Conservation (phyloP, 2,113 vertebrate species). For the Struthidea cinerea region DNA sequence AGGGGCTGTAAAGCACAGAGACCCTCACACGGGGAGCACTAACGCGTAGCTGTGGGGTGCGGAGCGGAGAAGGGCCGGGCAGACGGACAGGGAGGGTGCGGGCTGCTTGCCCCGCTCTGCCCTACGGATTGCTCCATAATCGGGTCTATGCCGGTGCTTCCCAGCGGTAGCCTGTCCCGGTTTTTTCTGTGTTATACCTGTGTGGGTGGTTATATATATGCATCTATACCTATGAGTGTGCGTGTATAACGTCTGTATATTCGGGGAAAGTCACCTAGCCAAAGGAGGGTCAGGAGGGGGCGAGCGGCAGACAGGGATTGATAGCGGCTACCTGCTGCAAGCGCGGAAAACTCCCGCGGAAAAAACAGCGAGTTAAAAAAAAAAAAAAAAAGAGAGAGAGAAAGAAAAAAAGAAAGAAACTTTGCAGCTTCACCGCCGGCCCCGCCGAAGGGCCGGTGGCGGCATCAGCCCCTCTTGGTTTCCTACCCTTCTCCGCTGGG, state of each 20-base stretch:
- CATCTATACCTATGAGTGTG: neutral
- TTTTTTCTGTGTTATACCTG: neutral
- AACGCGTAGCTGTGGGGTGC: neutral
- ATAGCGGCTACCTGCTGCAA: neutral
- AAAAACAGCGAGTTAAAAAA: neutral
- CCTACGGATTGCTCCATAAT: too few relatives aligned
- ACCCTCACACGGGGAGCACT: neutral
- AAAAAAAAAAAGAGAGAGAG: too few relatives aligned
- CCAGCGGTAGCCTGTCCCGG: neutral
- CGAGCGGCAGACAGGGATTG: constrained; percentile 6
- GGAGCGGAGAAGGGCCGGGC: neutral
- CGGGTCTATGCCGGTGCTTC: neutral
- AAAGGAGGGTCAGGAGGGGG: constrained; percentile 29
- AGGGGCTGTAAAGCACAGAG: neutral
- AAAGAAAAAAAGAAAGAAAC: neutral
- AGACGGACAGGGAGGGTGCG: neutral
- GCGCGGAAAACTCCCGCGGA: neutral
- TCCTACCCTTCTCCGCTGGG: neutral
- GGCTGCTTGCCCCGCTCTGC: neutral
- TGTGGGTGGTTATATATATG: neutral
- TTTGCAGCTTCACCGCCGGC: neutral
- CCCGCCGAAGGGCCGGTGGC: neutral
- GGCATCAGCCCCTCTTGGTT: neutral
- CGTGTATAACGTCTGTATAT: neutral
- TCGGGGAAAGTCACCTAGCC: neutral